Evolutionary conservation across 2,797 vertebrate genomes (phyloP).

Genomic region (Pangasius krempfi): DNA sequence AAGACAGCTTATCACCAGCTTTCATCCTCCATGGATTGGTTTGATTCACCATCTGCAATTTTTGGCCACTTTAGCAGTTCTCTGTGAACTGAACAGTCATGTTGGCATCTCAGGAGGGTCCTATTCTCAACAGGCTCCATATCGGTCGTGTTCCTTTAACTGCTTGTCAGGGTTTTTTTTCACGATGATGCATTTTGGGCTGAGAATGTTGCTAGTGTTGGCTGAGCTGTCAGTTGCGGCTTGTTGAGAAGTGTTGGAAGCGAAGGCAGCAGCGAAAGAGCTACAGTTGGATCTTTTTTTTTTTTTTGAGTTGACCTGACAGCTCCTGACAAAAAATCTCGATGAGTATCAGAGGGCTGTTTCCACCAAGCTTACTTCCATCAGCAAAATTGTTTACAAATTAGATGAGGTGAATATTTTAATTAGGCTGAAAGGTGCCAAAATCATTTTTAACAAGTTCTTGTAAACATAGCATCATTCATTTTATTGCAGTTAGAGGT

Average conservation of each 20-base stretch:
- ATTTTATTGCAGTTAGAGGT: neutral
- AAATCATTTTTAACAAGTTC: neutral
- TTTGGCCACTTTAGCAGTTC: constrained; percentile 32
- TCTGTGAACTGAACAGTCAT: constrained; percentile 32
- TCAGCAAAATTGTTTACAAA: constrained; percentile 57
- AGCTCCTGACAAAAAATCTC: constrained; percentile 68
- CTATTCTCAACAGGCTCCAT: constrained; percentile 8
- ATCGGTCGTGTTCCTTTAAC: constrained; percentile 9
- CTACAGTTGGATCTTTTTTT: constrained; percentile 11
- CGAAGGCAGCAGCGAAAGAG: constrained; percentile 36
- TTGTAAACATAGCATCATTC: neutral
- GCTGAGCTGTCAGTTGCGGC: constrained; percentile 34
- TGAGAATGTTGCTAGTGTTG: constrained; percentile 14
- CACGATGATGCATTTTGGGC: neutral
- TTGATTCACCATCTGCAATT: constrained; percentile 46
- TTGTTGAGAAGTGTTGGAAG: constrained; percentile 34
- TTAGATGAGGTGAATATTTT: constrained; percentile 42
- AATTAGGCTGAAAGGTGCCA: constrained; percentile 37
- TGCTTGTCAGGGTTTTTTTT: neutral
- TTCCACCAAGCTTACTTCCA: constrained; percentile 74
- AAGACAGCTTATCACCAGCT: constrained; percentile 39
- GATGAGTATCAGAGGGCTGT: constrained; percentile 70
- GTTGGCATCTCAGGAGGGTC: constrained; percentile 26
- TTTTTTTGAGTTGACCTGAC: constrained; percentile 53
- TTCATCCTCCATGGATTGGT: constrained; percentile 36